phyloP scores from a whole-genome alignment of 1,140 invertebrate species.

The Globodera ellingtonae region DNA sequence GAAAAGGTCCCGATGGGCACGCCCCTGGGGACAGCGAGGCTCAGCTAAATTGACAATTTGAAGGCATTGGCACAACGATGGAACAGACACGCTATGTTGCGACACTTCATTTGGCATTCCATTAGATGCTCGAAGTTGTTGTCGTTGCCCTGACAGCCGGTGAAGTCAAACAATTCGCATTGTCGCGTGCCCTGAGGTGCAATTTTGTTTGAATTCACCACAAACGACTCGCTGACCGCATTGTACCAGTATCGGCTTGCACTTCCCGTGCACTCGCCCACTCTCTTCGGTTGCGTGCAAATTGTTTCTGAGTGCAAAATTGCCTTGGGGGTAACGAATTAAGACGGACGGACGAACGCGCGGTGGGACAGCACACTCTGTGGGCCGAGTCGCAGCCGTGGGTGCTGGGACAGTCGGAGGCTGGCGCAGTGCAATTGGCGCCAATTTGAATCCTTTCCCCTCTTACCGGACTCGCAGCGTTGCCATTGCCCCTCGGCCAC shows the following conservation, averaged over 20 bases:
- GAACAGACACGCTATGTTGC: slow-evolving; percentile 57
- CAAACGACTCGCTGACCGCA: slow-evolving; percentile 29
- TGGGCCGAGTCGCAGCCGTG: slow-evolving; percentile 57
- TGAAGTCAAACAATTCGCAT: slow-evolving; percentile 63
- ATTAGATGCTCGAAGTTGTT: slow-evolving; percentile 60
- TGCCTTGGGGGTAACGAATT: slow-evolving; percentile 5
- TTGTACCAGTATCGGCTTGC: slow-evolving; percentile 63
- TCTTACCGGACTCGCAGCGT: slow-evolving; percentile 51
- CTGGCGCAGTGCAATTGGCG: slow-evolving; percentile 12
- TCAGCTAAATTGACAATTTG: slow-evolving; percentile 52
- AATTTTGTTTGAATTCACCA: neutral
- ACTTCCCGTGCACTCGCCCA: slow-evolving; percentile 61
- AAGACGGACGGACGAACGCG: slow-evolving; percentile 40
- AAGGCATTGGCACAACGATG: neutral
- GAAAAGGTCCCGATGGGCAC: slow-evolving; percentile 54
- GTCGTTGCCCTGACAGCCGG: slow-evolving; percentile 63
- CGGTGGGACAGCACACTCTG: slow-evolving; percentile 63
- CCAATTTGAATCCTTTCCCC: slow-evolving; percentile 2
- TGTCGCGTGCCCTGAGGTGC: slow-evolving; percentile 37
- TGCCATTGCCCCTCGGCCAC: slow-evolving; percentile 64
- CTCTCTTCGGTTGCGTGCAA: slow-evolving; percentile 62
- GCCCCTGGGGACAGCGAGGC: slow-evolving; percentile 60
- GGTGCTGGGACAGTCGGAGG: slow-evolving; percentile 52
- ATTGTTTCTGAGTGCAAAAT: slow-evolving; percentile 54
- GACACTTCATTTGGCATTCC: slow-evolving; percentile 59